These are phyloP conservation scores for Heliocidaris tuberculata DNA, from an alignment of 35 echinoderm and acorn worm genomes.

Conservation along the genomic window DNA sequence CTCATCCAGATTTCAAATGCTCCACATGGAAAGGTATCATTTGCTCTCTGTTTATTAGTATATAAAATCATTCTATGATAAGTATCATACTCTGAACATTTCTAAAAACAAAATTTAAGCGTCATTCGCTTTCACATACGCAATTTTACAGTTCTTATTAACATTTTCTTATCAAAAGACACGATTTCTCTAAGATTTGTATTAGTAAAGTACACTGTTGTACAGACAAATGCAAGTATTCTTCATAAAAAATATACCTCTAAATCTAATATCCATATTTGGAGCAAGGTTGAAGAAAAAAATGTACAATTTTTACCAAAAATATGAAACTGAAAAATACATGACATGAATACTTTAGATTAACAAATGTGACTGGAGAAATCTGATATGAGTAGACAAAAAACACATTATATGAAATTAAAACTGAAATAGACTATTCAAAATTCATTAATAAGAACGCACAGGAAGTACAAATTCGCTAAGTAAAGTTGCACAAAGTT, in stretches of 20 bases:
- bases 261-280: neutral
- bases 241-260: neutral
- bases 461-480: too few relatives aligned
- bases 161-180: neutral
- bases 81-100: neutral
- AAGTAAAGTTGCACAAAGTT: too few relatives aligned
- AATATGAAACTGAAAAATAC: neutral
- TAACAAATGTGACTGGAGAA: too few relatives aligned
- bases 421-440: too few relatives aligned
- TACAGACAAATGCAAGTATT: neutral
- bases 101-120: neutral
- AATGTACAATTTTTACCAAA: neutral
- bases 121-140: neutral
- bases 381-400: too few relatives aligned
- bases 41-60: neutral
- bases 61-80: neutral
- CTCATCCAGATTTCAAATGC: neutral
- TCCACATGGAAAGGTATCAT: neutral
- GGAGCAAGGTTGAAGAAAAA: neutral
- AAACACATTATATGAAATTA: too few relatives aligned
- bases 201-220: neutral
- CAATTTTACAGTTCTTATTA: neutral
- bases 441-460: too few relatives aligned
- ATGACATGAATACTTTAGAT: too few relatives aligned
- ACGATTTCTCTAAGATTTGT: neutral